Conservation (phyloP, 2,888 invertebrate genomes). For the Antheraea assamensis region DNA sequence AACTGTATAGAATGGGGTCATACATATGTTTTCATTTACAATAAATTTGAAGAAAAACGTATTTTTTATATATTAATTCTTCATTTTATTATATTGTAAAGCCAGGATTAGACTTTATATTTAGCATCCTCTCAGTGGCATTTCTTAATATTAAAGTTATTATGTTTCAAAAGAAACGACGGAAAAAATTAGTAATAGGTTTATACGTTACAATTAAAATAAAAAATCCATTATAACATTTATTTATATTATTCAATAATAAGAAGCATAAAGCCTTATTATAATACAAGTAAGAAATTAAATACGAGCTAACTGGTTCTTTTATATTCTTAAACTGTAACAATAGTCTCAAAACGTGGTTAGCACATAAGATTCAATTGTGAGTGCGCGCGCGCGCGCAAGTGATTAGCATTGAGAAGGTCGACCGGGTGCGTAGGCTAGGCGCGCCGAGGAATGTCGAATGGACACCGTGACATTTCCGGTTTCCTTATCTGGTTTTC, state of each 20-base stretch:
- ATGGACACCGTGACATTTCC: slow-evolving; percentile 55
- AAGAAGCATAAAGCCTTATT: slow-evolving; percentile 2
- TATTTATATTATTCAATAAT: not conserved
- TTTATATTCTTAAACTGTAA: slow-evolving; percentile 14
- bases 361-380: slow-evolving; percentile 29
- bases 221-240: not conserved
- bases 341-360: slow-evolving; percentile 11
- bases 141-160: not conserved
- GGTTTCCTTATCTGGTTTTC: slow-evolving; percentile 42
- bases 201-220: not conserved
- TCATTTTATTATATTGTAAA: too few relatives aligned
- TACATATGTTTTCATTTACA: not conserved
- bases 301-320: slow-evolving; percentile 4
- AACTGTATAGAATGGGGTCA: not conserved
- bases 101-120: too few relatives aligned
- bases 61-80: too few relatives aligned
- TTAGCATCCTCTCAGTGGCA: not conserved
- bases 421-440: slow-evolving; percentile 57
- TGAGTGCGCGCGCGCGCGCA: slow-evolving; percentile 35
- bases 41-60: not conserved
- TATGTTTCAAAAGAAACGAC: not conserved
- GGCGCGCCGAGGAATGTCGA: slow-evolving; percentile 58
- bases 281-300: slow-evolving; percentile 4
- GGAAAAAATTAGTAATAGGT: not conserved
- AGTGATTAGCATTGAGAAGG: slow-evolving; percentile 74